Base-by-base conservation (phyloP, 1,140 invertebrate species). In the Drosophila littoralis region DNA sequence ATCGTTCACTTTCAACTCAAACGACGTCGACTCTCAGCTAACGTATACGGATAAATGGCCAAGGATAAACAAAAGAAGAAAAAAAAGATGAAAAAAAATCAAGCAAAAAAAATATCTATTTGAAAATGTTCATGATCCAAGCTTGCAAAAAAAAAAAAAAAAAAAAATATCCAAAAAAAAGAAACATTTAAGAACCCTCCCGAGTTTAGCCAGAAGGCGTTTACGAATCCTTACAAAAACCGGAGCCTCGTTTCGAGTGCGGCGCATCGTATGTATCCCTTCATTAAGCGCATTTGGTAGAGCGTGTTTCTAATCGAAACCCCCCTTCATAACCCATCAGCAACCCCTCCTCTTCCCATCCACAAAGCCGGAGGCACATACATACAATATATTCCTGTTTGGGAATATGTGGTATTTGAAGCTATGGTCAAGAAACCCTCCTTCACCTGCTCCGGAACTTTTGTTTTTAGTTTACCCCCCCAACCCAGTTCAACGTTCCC, bases 1-100 rank as follows among this genome's bases (percentile, higher is more conserved):
- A 74, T 71, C 84, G 79, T 89, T 88, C 70, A 83, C 84, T 88
- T 88, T 89, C 80, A 83, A 88, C 73, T 88, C 73, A 64, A 60
- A 74, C 57, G 83, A 68, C 50, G 60, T 82, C 83, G 67, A 81
- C 79, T 55, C 61, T 50, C 65, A 51, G 68, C 61, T 50, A 76
- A 42, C 68, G 40, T 67, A 64, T 13, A 79, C 36, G 76, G 76
- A 75, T 57, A 66, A 61, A 66, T 40, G 61, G 48, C 36, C n/a
- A 42, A 45, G 9, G 33, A 54, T 9, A 13, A 66, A 78, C 64
- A 79, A 43, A 35, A 68, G 15, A 71, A 51, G 65, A 66, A 36
- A 57, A 73, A 46, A 60, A 54, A 42, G 43, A 45, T 12, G 33
- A 63, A 40, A 65, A 54, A 51, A 42, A 81, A 50, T 40, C 32